phyloP scores from a whole-genome alignment of 2,113 vertebrate species.

The Stegastes partitus region DNA sequence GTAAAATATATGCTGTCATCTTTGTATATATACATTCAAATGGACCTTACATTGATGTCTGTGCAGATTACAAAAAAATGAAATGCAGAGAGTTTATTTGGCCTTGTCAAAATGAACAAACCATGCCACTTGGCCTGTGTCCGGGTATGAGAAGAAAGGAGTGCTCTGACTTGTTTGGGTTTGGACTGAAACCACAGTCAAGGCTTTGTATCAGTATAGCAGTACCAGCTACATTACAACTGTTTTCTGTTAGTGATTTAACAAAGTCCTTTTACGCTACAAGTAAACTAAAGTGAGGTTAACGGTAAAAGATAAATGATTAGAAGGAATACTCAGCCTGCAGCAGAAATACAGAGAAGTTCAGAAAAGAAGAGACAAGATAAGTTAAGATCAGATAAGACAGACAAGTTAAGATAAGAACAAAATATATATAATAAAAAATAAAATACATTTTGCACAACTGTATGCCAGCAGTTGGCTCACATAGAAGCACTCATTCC shows the following conservation, averaged over 20 bases:
- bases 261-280: background rate
- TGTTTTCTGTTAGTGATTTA: background rate
- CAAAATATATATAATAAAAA: too few relatives aligned
- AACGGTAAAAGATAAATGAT: background rate
- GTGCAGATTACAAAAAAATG: slow-evolving; percentile 1
- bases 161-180: slow-evolving; percentile 20
- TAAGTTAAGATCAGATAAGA: too few relatives aligned
- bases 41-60: slow-evolving; percentile 7
- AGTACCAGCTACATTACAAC: background rate
- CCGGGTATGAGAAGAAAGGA: slow-evolving; percentile 5
- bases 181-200: background rate
- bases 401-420: too few relatives aligned
- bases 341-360: background rate
- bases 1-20: slow-evolving; percentile 43
- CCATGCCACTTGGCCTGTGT: slow-evolving; percentile 12
- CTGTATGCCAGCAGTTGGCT: too few relatives aligned
- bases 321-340: background rate
- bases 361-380: too few relatives aligned
- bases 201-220: slow-evolving; percentile 18
- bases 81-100: slow-evolving; percentile 34
- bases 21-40: slow-evolving; percentile 29
- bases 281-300: background rate
- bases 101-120: slow-evolving; percentile 30
- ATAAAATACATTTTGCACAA: background rate
- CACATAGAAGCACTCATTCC: background rate